phyloP scores from a whole-genome alignment of 1,140 invertebrate genomes.

The Nasonia giraulti region DNA sequence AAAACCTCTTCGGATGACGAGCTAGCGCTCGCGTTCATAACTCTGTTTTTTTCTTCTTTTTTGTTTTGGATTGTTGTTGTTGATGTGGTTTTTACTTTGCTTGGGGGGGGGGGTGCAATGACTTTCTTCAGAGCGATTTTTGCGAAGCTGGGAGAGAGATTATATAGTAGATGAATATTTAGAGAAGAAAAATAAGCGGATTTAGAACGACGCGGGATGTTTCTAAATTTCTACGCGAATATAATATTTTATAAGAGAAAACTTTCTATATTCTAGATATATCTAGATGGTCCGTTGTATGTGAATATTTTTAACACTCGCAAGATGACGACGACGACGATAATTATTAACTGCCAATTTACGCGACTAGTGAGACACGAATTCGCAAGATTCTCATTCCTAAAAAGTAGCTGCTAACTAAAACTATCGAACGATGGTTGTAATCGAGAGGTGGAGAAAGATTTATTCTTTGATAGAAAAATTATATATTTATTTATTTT shows the following conservation, averaged over 20 bases:
- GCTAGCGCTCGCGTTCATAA: not conserved
- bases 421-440: constrained; percentile 17
- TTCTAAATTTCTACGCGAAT: too few relatives aligned
- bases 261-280: not conserved
- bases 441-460: constrained; percentile 10
- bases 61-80: not conserved
- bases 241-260: not conserved
- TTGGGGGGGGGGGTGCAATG: not conserved
- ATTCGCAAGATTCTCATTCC: constrained; percentile 25
- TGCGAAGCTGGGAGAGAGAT: not conserved
- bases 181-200: not conserved
- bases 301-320: constrained; percentile 1
- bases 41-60: not conserved
- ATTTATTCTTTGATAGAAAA: not conserved
- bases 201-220: not conserved
- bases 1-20: constrained; percentile 47
- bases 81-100: not conserved
- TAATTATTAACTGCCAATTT: not conserved
- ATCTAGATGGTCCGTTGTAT: not conserved
- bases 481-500: not conserved
- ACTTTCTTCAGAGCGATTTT: not conserved
- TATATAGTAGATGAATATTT: not conserved
- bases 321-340: not conserved
- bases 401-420: constrained; percentile 3
- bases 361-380: constrained; percentile 9